Base-by-base conservation (phyloP, 2,797 vertebrate species). In the Enteromius radiatus region DNA sequence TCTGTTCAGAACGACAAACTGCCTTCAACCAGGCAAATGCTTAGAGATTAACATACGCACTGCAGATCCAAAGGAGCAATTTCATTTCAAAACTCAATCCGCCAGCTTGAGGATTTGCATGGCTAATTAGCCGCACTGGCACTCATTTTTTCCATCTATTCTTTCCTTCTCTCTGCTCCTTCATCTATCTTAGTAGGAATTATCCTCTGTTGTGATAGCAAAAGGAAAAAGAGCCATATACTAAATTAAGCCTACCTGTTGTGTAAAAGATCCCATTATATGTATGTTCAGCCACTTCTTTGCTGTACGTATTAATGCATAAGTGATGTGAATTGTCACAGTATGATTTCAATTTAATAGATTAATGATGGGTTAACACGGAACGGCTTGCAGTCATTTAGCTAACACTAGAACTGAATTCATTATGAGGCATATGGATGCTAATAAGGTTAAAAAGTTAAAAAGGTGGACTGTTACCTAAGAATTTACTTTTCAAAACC, bases 31-130 rank as follows among this genome's bases (percentile, higher is more conserved):
- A 88, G 88, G 88, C 89, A 88, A 85, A 87, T 84, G 89, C 87
- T 85, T 78, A 61, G 86, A 90, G 91, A 91, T 94, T 90, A 84
- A 85, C 85, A 87, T 87, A 82, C 63, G 70, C 82, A 26, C 84
- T 82, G 88, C 88, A 92, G 91, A 94, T 94, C 91, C 89, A 92
- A 94, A 90, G 90, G 84, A 89, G 85, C 91, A 92, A 93, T 92
- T 94, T 93, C 90, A 89, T 92, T 91, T 93, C 88, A 76, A 86
- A 92, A 92, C 89, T 90, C 90, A 90, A 93, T 92, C 91, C 89
- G 56, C 86, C 86, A 89, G 88, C 88, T 84, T 56, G 52, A 83
- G 91, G 94, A 95, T 95, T 95, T 94, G 92, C 94, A 95, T 94
- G 87, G 88, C 88, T 94, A 94, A 95, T 95, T 93, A 93, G 92